Base-by-base conservation (phyloP, 2,888 invertebrate genomes). In the Drosophila longiperda region DNA sequence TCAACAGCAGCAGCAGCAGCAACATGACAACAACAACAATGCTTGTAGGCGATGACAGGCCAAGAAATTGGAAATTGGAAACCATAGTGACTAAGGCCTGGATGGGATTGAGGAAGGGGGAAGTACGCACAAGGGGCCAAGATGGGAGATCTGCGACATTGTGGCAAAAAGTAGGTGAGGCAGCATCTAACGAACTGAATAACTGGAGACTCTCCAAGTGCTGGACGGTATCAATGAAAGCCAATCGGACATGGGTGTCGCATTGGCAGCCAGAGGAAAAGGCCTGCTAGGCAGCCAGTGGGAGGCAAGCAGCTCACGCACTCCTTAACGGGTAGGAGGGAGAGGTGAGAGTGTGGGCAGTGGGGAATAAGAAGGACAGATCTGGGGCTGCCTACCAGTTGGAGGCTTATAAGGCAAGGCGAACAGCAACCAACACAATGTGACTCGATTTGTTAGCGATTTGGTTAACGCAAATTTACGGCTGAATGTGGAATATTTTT, bases 161-260 rank as follows among this genome's bases (percentile, higher is more conserved):
- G 79, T 69, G 72, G 75, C 60, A 48, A 78, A 85, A 87, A 80
- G 76, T 89, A 87, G 85, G 89, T 87, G 89, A 89, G 78, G 81
- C 81, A 71, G 81, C 71, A 68, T 75, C 84, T 89, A 64, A 49
- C 52, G 52, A 52, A n/a, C 32, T 20, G 52, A 15, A 32, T 87
- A 89, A 79, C 77, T 61, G 62, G 40, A 60, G 61, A 57, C 63
- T 77, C 67, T 69, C 66, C 73, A 36, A 73, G 59, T 70, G 66
- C 62, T 55, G 73, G 64, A 68, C 66, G 52, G 72, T 86, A 89
- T 89, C 89, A 87, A 89, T 85, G 88, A 65, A 73, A 87, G 77
- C 76, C 80, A 73, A 89, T 89, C 86, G 83, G 88, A 87, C 86
- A 87, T 85, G 86, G 61, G 89, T 89, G 71, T 87, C 82, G 78